A percentile compares a stretch with the other conserved stretches of the same genome.
Evolutionary conservation across 2,888 invertebrate genomes (phyloP).

Genomic region (Watsonalla cultraria): DNA sequence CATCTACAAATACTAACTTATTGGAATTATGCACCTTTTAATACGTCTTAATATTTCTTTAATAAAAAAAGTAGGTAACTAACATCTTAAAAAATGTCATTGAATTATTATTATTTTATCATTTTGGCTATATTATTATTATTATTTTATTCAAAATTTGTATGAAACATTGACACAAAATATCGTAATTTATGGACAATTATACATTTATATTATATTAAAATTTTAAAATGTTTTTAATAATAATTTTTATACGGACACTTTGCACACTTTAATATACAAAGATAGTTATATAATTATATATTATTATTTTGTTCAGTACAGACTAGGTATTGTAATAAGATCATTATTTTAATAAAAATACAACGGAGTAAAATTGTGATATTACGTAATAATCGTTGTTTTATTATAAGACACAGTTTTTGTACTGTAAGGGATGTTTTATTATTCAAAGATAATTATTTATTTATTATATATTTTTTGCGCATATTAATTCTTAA

Average conservation of each 20-base stretch:
- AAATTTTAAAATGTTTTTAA: no score
- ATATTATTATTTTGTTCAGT: slow-evolving; percentile 5
- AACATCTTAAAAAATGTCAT: not conserved
- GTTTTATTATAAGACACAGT: slow-evolving; percentile 48
- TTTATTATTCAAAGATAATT: not conserved
- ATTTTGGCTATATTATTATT: not conserved
- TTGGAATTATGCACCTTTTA: slow-evolving; percentile 26
- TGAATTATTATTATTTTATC: slow-evolving; percentile 1
- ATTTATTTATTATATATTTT: not conserved
- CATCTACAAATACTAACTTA: slow-evolving; percentile 17
- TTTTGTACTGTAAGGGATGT: slow-evolving; percentile 43
- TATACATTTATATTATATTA: no score
- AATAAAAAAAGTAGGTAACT: not conserved
- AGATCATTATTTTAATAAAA: slow-evolving; percentile 14
- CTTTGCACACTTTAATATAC: not conserved
- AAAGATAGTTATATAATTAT: not conserved
- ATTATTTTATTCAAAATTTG: no score
- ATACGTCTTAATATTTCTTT: slow-evolving; percentile 4
- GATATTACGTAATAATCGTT: slow-evolving; percentile 27
- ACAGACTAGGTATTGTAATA: slow-evolving; percentile 22
- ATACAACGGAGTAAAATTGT: slow-evolving; percentile 8
- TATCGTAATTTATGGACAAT: no score
- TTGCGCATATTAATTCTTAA: slow-evolving; percentile 1
- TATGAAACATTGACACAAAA: no score
- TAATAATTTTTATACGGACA: not conserved